Evolutionary conservation across 2,113 vertebrate genomes (phyloP).

Genomic region (Orcinus orca): DNA sequence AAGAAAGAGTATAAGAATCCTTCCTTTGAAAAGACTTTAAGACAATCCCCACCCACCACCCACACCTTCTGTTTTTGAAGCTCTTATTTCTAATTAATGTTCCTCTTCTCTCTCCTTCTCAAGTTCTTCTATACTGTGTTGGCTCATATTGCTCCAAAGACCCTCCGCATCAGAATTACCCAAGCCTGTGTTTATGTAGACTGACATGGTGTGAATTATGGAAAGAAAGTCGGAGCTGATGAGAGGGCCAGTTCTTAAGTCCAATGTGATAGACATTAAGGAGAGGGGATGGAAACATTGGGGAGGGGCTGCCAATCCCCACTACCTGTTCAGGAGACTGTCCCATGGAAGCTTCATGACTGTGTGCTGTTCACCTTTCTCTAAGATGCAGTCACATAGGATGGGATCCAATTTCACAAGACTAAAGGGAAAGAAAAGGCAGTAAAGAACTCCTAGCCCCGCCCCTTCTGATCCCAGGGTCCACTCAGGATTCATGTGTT

Average conservation of each 20-base stretch:
- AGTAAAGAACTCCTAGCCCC: neutral
- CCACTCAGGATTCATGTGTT: neutral
- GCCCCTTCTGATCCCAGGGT: neutral
- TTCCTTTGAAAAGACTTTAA: conserved; percentile 25
- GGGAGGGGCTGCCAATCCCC: neutral
- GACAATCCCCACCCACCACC: neutral
- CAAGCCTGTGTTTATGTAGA: neutral
- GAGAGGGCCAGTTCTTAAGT: neutral
- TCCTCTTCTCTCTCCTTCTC: neutral
- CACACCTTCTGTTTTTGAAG: neutral
- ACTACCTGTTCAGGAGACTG: conserved; percentile 92
- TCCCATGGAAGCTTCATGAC: conserved; percentile 92
- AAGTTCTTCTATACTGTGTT: neutral
- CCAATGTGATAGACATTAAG: neutral
- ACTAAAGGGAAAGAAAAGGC: conserved; percentile 78
- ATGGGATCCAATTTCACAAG: conserved; percentile 90
- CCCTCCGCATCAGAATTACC: neutral
- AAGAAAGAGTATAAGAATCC: neutral
- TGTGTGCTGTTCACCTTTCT: conserved; percentile 91
- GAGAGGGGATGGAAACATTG: neutral
- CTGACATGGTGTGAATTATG: neutral
- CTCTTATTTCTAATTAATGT: conserved; percentile 39
- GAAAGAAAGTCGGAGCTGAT: neutral
- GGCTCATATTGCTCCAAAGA: neutral
- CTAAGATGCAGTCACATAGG: conserved; percentile 94